These are phyloP conservation scores for Ammodytes marinus DNA, from an alignment of 2,113 vertebrate species.

Conservation along the genomic window DNA sequence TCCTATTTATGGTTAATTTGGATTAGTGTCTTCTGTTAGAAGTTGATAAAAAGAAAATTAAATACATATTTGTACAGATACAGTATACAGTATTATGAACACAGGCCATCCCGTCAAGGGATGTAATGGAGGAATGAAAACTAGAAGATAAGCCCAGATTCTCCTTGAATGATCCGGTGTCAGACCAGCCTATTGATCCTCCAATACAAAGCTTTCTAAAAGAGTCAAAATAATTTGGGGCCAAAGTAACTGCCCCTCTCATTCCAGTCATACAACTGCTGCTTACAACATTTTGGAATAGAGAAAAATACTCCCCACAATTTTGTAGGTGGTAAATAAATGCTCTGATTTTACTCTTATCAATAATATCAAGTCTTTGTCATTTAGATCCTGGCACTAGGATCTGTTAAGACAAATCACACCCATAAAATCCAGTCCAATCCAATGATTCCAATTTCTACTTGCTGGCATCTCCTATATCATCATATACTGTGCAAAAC, in stretches of 20 bases:
- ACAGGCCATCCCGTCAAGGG: not conserved
- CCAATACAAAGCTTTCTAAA: not conserved
- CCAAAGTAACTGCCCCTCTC: not conserved
- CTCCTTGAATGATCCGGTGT: not conserved
- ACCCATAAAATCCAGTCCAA: constrained; percentile 72
- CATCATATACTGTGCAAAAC: constrained; percentile 74
- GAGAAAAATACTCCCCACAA: constrained; percentile 28
- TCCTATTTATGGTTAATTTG: constrained; percentile 30
- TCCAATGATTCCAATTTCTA: constrained; percentile 76
- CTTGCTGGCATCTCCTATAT: constrained; percentile 71
- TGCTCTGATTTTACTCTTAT: constrained; percentile 64
- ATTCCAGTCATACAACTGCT: constrained; percentile 5
- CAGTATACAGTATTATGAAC: not conserved
- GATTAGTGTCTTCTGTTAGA: constrained; percentile 37
- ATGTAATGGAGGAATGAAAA: not conserved
- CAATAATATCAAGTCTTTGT: constrained; percentile 68
- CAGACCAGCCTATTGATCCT: not conserved
- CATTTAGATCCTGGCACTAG: constrained; percentile 67
- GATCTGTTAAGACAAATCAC: constrained; percentile 69
- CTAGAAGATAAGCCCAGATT: constrained; percentile 1
- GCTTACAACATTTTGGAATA: constrained; percentile 7
- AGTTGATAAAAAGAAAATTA: constrained; percentile 12
- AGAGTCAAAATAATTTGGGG: constrained; percentile 22
- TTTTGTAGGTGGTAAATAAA: constrained; percentile 50
- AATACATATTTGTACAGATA: not conserved